These are phyloP conservation scores for Lamprologus sp. DNA, from an alignment of 2,113 vertebrate genomes.

Conservation along the genomic window DNA sequence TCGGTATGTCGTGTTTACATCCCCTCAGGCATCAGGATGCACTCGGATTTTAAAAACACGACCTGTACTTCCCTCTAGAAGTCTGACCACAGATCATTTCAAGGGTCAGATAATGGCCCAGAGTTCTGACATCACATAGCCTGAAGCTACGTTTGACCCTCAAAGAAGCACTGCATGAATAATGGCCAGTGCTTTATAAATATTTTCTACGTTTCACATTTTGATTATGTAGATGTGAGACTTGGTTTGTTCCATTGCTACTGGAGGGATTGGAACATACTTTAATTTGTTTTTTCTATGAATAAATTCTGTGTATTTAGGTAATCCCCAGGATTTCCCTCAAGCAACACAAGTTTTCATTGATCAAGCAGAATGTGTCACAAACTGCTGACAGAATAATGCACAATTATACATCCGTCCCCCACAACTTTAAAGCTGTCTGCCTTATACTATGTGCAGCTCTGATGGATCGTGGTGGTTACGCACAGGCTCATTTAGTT, in stretches of 20 bases:
- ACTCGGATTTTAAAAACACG: not conserved
- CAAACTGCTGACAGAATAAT: not conserved
- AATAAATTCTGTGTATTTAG: not conserved
- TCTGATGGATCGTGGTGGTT: not conserved
- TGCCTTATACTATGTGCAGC: not conserved
- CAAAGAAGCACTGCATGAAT: not conserved
- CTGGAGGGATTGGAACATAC: not conserved
- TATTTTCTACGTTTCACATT: rapidly evolving
- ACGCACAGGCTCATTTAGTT: not conserved
- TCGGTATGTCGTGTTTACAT: not conserved
- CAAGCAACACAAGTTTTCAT: not conserved
- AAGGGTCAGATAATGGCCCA: not conserved
- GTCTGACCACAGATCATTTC: not conserved
- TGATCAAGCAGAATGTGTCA: not conserved
- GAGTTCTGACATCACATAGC: not conserved
- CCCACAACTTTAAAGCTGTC: not conserved
- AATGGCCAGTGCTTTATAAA: not conserved
- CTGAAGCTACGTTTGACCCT: not conserved
- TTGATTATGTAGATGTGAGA: not conserved
- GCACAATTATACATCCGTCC: not conserved
- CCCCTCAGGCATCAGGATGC: not conserved
- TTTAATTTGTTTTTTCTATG: not conserved
- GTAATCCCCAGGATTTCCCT: not conserved
- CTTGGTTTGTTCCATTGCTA: rapidly evolving
- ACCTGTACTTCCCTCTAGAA: not conserved